Base-by-base conservation (phyloP, 2,797 vertebrate species). In the Ispidina picta region DNA sequence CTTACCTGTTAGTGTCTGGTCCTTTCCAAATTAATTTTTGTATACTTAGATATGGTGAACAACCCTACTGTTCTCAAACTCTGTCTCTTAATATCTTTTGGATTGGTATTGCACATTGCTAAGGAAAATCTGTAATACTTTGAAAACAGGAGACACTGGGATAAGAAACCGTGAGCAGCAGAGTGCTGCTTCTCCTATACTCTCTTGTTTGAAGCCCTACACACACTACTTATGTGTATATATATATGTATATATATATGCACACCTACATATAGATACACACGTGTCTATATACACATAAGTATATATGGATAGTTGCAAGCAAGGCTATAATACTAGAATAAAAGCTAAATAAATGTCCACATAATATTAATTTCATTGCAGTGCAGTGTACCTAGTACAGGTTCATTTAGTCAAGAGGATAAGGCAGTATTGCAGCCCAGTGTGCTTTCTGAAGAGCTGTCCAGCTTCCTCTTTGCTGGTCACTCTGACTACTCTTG, bases 21-120 rank as follows among this genome's bases (percentile, higher is more conserved):
- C 21, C 15, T 86, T 90, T 72, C 39, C 31, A 80, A 90, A 78
- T 48, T 85, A 75, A 35, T 71, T 83, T 91, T 71, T 54, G 9
- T 51, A 10, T 37, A 43, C 8, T 55, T 8, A 21, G 21, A 62
- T 87, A 65, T 69, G 51, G 74, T 86, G 46, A 91, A 83, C 0
- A 9, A 48, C 9, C 8, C 31, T 48, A 14, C 23, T 85, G 26
- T 59, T 89, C 58, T 62, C 33, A 68, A 55, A 54, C 20, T 73
- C 0, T 0, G 7, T 29, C 18, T 54, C 33, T 68, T 74, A 39
- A 37, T 59, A 55, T 33, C 26, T 77, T 85, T 51, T 63, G 15
- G 31, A 39, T 12, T 89, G 14, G 25, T 83, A 25, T 20, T 58
- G 52, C 21, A 13, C 22, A 26, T 75, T 81, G 13, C 19, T 65